Evolutionary conservation across 2,113 vertebrate species (phyloP).

Genomic region (Isurus oxyrinchus): DNA sequence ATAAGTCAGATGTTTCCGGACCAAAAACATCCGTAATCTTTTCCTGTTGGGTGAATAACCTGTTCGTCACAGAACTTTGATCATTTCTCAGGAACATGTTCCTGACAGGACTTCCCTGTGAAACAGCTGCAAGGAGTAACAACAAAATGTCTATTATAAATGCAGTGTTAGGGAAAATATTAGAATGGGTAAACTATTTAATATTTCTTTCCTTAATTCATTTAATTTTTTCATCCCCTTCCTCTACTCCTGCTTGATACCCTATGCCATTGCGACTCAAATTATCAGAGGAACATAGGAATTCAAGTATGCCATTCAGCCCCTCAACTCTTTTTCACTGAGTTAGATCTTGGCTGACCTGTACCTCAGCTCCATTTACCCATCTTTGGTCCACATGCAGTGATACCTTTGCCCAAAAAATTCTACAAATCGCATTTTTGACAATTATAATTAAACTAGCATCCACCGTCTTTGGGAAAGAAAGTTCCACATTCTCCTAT

Average conservation of each 20-base stretch:
- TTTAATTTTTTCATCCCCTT: background rate
- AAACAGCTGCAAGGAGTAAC: slow-evolving; percentile 9
- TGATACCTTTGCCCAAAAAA: background rate
- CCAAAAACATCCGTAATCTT: slow-evolving; percentile 30
- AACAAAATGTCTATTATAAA: background rate
- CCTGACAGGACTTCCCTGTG: slow-evolving; percentile 24
- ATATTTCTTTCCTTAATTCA: background rate
- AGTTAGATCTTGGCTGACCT: background rate
- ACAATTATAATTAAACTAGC: background rate
- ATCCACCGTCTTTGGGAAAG: background rate
- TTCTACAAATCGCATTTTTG: background rate
- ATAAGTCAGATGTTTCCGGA: slow-evolving; percentile 28
- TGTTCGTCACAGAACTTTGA: slow-evolving; percentile 34
- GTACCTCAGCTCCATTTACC: background rate
- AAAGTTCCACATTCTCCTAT: background rate
- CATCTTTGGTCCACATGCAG: background rate
- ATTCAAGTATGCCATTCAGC: background rate
- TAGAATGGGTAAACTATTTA: background rate
- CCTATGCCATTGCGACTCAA: background rate
- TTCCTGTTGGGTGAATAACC: slow-evolving; percentile 35
- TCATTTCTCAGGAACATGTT: slow-evolving; percentile 24
- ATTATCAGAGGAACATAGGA: background rate
- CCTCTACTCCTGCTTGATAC: background rate
- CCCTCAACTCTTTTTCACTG: background rate
- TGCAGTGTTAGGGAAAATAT: slow-evolving; percentile 4